Evolutionary conservation across 2,113 vertebrate genomes (phyloP), one percentile per base, ranked within the genome.

Genomic region (Onychorhynchus coronatus): DNA sequence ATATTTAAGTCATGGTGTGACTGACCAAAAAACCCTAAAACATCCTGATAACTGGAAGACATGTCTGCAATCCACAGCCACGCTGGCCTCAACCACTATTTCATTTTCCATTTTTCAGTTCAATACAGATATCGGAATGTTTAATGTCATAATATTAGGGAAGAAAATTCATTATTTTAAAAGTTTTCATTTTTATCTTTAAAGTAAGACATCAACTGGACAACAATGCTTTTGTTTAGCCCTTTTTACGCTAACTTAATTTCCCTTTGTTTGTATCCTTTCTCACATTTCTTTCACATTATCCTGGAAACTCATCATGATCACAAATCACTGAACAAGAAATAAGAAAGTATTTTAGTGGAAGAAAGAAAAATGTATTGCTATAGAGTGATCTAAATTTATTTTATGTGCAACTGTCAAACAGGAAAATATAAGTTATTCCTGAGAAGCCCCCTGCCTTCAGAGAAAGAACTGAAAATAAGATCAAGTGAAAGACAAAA

Each of bases 401-500:
- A 78, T 74, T 89, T 89, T 72, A 76, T 7, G 14, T 47, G 25
- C 30, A 71, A 80, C 27, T 77, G 61, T 80, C 77, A 90, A 85
- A 81, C 7, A 85, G 49, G 52, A 85, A 87, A 93, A 82, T 37
- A 6, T 4, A 81, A 63, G 39, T 68, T 84, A 67, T 78, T 50
- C 55, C 88, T 83, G 55, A 91, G 50, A 71, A 93, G 65, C 31
- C 90, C 41, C 42, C 91, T 66, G 75, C 46, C 91, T 88, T 82
- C 46, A 23, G 67, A 91, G 61, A 84, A 84, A 88, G 56, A 81
- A 73, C 56, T 81, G 77, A 93, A 97, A 97, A 74, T 52, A 71
- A 46, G 65, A 94, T 46, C 39, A 88, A 93, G 84, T 7, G 3
- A 83, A 97, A 65, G 75, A 91, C 61, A 83, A 97, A 96, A 96